Evolutionary conservation across 2,888 invertebrate species (phyloP), one percentile per base, ranked within the genome.

Genomic region (Cyclophora punctaria): DNA sequence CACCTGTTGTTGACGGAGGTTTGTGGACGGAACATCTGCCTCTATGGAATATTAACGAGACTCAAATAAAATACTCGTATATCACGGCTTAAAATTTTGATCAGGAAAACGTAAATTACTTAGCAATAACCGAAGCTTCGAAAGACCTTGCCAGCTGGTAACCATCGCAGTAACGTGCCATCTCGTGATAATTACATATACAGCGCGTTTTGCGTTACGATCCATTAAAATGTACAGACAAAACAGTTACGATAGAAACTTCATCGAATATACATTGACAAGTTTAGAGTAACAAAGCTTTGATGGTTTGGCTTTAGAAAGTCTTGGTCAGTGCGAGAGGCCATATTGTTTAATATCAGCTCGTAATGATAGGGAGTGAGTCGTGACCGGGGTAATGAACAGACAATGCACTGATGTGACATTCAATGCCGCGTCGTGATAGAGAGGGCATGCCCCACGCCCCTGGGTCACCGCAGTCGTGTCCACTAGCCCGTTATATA

Each of bases 1-100:
- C 82, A 82, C 81, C 82, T 82, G 82, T 76, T 74, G 66, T 57
- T 59, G 59, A 58, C 57, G 20, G 20, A 20, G 20, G 20, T 2
- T 20, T 20, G 20, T 20, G 20, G 20, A 20, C 55, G 60, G 63
- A 60, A 61, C 82, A 81, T 74, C 81, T 83, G 81, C 66, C 67
- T 62, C 53, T 62, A 68, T 44, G 44, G 66, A 70, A 73, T 75
- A 71, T 69, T 60, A 66, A 71, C 53, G 52, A 62, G 58, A 60
- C 55, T 58, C 37, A 37, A 37, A 60, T 64, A 63, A 20, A 65
- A 69, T 67, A 37, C 37, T 37, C 37, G 37, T 37, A 34, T 66
- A 64, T 40, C 44, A 44, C 20, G 42, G 51, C 7, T n/a, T 43
- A 20, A n/a, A 44, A 51, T 49, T 49, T 35, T 37, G 7, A n/a